Percentiles rank a stretch among this genome's conserved stretches.
Conservation (phyloP, 1,140 invertebrate genomes). For the Sinella curviseta region DNA sequence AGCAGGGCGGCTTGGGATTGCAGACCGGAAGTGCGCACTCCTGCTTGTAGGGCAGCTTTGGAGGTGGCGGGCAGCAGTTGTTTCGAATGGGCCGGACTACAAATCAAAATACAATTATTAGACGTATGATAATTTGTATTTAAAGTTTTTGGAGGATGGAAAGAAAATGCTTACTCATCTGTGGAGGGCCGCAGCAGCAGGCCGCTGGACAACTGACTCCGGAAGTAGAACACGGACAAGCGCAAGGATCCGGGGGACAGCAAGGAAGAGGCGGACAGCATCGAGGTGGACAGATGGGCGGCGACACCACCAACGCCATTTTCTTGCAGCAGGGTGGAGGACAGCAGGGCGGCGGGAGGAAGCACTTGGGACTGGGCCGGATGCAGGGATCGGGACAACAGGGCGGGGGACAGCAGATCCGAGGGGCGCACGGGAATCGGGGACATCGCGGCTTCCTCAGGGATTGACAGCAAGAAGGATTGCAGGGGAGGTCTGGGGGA, state of each 20-base stretch:
- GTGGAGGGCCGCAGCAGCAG: slow-evolving; percentile 28
- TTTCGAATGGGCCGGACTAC: slow-evolving; percentile 33
- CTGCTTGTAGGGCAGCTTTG: neutral
- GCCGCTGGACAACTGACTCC: neutral
- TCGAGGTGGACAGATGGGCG: slow-evolving; percentile 30
- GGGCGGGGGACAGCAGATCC: slow-evolving; percentile 34
- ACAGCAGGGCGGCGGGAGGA: slow-evolving; percentile 33
- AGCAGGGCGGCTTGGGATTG: slow-evolving; percentile 40
- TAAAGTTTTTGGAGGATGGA: too few relatives aligned
- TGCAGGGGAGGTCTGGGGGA: too few relatives aligned
- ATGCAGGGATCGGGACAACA: slow-evolving; percentile 35
- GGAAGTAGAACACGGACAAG: slow-evolving; percentile 11
- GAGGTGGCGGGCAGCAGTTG: slow-evolving; percentile 36
- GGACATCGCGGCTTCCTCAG: slow-evolving; percentile 24
- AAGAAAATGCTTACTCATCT: too few relatives aligned
- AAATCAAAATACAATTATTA: too few relatives aligned
- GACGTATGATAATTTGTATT: too few relatives aligned
- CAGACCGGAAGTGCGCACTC: slow-evolving; percentile 18
- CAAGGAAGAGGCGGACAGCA: slow-evolving; percentile 30
- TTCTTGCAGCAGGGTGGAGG: slow-evolving; percentile 35
- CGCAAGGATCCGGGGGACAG: slow-evolving; percentile 35
- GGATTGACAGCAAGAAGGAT: slow-evolving; percentile 28
- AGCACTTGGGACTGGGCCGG: slow-evolving; percentile 27
- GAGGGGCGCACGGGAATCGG: slow-evolving; percentile 10
- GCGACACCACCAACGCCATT: slow-evolving; percentile 34